phyloP scores from a whole-genome alignment of 2,113 vertebrate genomes.

The Pollimyrus isidori region DNA sequence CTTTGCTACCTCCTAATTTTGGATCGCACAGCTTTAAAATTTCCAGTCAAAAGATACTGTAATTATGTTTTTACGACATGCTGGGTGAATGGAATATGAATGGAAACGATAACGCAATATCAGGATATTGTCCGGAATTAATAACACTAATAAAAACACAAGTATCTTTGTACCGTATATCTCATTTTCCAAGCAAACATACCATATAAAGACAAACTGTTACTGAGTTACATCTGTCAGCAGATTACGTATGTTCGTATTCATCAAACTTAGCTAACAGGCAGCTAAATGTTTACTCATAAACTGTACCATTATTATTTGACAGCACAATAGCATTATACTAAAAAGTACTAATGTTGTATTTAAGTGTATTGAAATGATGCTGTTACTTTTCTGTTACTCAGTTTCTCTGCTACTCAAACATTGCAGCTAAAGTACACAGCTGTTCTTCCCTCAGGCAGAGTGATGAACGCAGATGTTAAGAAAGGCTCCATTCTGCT shows the following conservation, averaged over 20 bases:
- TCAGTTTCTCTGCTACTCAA: background rate
- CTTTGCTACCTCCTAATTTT: background rate
- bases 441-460: background rate
- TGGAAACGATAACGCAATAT: background rate
- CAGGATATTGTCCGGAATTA: background rate
- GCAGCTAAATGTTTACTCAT: background rate
- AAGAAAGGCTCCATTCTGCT: background rate
- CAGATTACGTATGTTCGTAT: background rate
- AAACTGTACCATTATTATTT: background rate
- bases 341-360: background rate
- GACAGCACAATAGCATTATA: background rate
- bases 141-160: background rate
- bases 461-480: background rate
- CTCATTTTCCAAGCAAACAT: background rate
- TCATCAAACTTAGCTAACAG: background rate
- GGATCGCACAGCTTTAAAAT: background rate
- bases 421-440: background rate
- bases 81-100: background rate
- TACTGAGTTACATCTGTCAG: background rate
- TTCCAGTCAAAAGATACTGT: background rate
- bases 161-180: background rate
- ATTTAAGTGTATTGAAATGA: background rate
- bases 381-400: background rate
- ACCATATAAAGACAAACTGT: background rate
- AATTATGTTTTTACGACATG: background rate